Evolutionary conservation across 30 jellyfish, hydroid and myxozoan species (phyloP), one percentile per base, ranked within the genome.

Genomic region (Aurelia aurita): DNA sequence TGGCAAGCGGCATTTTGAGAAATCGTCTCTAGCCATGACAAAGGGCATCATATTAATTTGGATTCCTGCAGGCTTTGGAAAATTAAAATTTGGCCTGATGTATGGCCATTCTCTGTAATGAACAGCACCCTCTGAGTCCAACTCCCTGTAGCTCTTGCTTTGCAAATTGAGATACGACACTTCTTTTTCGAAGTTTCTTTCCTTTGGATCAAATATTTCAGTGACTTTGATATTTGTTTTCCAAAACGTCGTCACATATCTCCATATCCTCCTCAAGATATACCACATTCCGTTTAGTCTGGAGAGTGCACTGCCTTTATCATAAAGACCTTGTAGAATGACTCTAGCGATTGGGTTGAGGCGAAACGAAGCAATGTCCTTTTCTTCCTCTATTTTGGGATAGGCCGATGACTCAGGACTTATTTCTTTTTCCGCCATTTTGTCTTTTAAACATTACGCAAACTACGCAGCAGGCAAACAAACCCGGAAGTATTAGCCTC

Each of bases 11-110:
- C 63, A 32, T 12, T 72, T 59, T 1, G 2, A 55, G 32, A 84
- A 84, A 27, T 19, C 1, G 22, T 3, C 16, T 14, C 54, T 26
- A 19, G 53, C 22, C 72, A 70, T 70, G 18, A 71, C 69, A 55
- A 70, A 84, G 9, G 94, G 94, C 94, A 84, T 84, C 94, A 84
- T 84, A 83, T 84, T 84, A 18, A 84, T 84, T 53, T 53, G 57
- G 15, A 84, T 71, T 8, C 61, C 89, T 18, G 67, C 57, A 16
- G 89, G 89, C 23, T 71, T 71, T 15, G 89, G 89, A 46, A 72
- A 84, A 20, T 20, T 23, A 8, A 10, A 18, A 21, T 8, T 10
- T 8, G 18, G 28, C 27, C 27, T 11, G 19, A 63, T 63, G 46
- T 8, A 23, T 22, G 76, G 76, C 8, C 14, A 19, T 6, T 63